These are phyloP conservation scores for Cygnus olor DNA, from an alignment of 2,797 vertebrate genomes.

Conservation along the genomic window DNA sequence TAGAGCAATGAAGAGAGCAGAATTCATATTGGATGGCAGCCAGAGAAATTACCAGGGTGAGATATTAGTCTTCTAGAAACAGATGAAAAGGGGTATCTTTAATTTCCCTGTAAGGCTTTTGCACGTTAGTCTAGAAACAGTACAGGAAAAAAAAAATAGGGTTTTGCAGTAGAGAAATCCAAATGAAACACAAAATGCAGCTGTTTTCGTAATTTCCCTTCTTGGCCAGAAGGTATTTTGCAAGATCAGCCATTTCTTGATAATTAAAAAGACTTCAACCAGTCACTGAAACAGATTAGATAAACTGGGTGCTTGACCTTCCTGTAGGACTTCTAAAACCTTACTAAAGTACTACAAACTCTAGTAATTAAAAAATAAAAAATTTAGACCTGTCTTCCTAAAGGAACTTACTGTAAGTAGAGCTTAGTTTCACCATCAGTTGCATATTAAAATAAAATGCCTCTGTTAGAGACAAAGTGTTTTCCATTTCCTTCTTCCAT, in stretches of 20 bases:
- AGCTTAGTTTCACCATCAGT: constrained; percentile 28
- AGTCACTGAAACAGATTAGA: neutral
- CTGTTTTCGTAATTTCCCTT: neutral
- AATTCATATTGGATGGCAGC: neutral
- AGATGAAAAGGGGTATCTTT: neutral
- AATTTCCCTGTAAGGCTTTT: neutral
- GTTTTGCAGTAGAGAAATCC: neutral
- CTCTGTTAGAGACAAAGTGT: neutral
- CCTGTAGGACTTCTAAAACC: neutral
- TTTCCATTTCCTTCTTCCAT: constrained; percentile 13
- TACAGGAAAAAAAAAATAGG: neutral
- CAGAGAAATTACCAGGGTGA: neutral
- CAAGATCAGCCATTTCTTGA: neutral
- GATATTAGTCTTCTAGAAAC: neutral
- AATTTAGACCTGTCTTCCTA: neutral
- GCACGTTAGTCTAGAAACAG: neutral
- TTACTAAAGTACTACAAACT: neutral
- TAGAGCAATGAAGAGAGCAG: neutral
- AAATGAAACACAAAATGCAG: constrained; percentile 16
- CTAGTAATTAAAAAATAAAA: neutral
- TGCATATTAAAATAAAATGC: constrained; percentile 41
- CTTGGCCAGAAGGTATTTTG: constrained; percentile 23
- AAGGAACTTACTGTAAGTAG: neutral
- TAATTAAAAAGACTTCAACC: constrained; percentile 20
- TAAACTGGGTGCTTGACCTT: neutral